Base-by-base conservation (phyloP, 2,797 vertebrate species). In the Cyclopterus lumpus region DNA sequence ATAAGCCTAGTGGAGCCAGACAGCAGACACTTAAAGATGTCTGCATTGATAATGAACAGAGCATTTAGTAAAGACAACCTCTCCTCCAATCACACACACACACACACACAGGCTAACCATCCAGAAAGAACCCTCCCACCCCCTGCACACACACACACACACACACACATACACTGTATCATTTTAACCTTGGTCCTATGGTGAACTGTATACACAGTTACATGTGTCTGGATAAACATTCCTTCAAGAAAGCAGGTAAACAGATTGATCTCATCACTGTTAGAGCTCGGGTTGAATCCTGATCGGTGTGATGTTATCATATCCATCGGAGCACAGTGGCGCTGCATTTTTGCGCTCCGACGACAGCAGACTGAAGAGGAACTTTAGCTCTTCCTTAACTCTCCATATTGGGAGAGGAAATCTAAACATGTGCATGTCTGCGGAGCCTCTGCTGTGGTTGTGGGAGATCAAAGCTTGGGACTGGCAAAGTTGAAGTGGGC, bases 1-100 rank as follows among this genome's bases (percentile, higher is more conserved):
- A 95, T 95, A 94, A 95, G 93, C 92, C 87, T 62, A 3, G 71
- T 93, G 94, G 93, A 95, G 94, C 94, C 95, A 95, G 94, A 93
- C 93, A 22, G 90, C 88, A 94, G 92, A 91, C 92, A 91, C 90
- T 92, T 91, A 87, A 88, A 91, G 95, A 95, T 95, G 93, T 91
- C 91, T 89, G 89, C 81, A 22, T 84, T 90, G 94, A 95, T 95
- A 95, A 85, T 84, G 82, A 86, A 79, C 36, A 65, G 57, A 72
- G 77, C 86, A 81, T 87, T 87, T 77, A 75, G 73, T 69, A 75
- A 65, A 86, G 74, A 78, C 75, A 71, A 49, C 34, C 72, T 80
- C 73, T 81, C 59, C 24, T 74, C 22, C 61, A 73, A 57, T 77
- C 57, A 57, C 66, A 28, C 67, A 62, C 77, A 75, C 63, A 79